Percentiles rank a stretch among this genome's conserved stretches.
These are phyloP conservation scores for Neoniphon sammara DNA, from an alignment of 2,797 vertebrate species.

Conservation along the genomic window DNA sequence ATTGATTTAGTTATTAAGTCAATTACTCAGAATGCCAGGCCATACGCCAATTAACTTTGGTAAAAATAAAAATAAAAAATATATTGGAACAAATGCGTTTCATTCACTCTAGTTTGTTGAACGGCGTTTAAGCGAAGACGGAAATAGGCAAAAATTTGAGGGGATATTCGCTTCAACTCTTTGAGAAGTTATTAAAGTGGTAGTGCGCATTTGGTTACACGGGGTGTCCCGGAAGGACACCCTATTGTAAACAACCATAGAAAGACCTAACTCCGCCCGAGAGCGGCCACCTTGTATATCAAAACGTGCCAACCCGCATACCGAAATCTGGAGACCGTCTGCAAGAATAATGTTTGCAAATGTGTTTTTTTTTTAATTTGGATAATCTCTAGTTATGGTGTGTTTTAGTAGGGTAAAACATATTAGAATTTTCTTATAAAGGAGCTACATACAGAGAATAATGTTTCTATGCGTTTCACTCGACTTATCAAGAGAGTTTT, in stretches of 20 bases:
- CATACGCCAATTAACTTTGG: too few species aligned
- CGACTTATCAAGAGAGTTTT: rapidly evolving
- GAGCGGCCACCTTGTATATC: rapidly evolving
- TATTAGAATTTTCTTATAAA: neutral
- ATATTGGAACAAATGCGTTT: too few species aligned
- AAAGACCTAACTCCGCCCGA: conserved; percentile 15
- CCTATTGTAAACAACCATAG: rapidly evolving
- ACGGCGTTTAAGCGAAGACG: neutral
- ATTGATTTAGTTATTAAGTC: too few species aligned
- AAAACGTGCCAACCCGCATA: neutral
- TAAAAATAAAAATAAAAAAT: too few species aligned
- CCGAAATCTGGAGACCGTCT: conserved; percentile 12
- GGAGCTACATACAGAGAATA: rapidly evolving
- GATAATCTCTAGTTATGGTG: neutral
- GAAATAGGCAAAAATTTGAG: rapidly evolving
- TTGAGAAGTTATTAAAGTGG: neutral
- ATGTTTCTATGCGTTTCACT: neutral
- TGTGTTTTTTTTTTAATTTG: too few species aligned
- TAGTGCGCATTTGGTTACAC: rapidly evolving
- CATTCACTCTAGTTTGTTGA: too few species aligned
- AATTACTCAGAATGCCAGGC: too few species aligned
- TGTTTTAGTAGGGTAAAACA: rapidly evolving
- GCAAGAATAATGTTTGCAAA: neutral
- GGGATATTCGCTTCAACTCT: neutral
- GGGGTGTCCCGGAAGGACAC: neutral